Evolutionary conservation across 2,113 vertebrate species (phyloP), one percentile per base, ranked within the genome.

Genomic region (Rostratula benghalensis): DNA sequence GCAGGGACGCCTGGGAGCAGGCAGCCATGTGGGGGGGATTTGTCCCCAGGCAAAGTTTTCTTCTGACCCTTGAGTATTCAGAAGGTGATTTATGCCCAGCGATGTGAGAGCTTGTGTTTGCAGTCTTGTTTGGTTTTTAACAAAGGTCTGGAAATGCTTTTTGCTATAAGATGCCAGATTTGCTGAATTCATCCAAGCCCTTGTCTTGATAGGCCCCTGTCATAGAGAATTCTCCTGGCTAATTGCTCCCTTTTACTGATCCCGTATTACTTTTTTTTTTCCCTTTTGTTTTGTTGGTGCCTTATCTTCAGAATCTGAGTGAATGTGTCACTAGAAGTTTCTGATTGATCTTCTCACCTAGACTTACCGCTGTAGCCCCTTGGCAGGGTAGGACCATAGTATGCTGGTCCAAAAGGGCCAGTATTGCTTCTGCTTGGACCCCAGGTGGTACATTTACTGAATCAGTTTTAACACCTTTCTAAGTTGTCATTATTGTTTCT

Each of bases 401-500:
- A 2, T 28, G 51, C 46, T 54, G 56, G 41, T 18, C 73, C 64
- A 13, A 3, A 57, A 86, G 68, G 80, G 54, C 37, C 33, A 28
- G n/a, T 33, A 0, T 10, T 33, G 60, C 37, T 70, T 35, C 63
- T 56, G 33, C 70, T 45, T 24, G 56, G 54, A 61, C 25, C 35
- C 12, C 37, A 12, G 39, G 14, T 73, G 12, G 19, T 70, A 46
- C 3, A 11, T 43, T 68, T 24, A 33, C 35, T 21, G 13, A 24
- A 24, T 6, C n/a, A n/a, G 18, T 67, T 53, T 41, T 30, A 63
- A 43, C n/a, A 11, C 56, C 53, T 77, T 41, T 53, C 46, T 27
- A 43, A 30, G 15, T 16, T 39, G 78, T 54, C 7, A 0, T 50
- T 57, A 0, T 11, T 11, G 1, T 23, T 33, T 2, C 39, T 56